phyloP scores from a whole-genome alignment of 2,888 invertebrate genomes.

The Amblyteles armatorius region DNA sequence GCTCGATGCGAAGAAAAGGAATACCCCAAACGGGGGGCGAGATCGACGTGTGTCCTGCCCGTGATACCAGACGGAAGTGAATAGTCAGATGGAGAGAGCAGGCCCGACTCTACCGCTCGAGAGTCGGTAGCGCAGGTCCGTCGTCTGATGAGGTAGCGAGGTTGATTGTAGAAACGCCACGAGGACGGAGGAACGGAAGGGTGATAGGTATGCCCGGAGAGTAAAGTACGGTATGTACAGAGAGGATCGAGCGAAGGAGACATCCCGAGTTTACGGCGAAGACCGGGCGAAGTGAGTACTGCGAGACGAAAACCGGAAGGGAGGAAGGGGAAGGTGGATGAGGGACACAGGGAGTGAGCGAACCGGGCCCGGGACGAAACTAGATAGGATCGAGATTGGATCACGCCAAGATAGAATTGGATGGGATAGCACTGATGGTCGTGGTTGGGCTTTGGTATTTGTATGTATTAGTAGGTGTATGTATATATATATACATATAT shows the following conservation, averaged over 20 bases:
- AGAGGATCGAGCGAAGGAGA: conserved; percentile 38
- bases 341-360: conserved; percentile 56
- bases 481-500: conserved; percentile 46
- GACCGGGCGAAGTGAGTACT: conserved; percentile 18
- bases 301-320: conserved; percentile 21
- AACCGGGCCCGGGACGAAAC: conserved; percentile 61
- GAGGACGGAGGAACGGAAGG: conserved; percentile 11
- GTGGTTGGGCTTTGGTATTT: conserved; percentile 43
- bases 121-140: background rate
- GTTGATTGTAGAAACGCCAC: conserved; percentile 48
- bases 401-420: conserved; percentile 77
- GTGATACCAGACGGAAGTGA: conserved; percentile 2
- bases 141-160: conserved; percentile 34
- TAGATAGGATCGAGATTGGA: conserved; percentile 77
- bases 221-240: conserved; percentile 19
- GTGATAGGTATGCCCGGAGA: background rate
- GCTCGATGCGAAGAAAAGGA: background rate
- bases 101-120: background rate
- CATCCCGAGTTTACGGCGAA: conserved; percentile 35
- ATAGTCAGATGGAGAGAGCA: conserved; percentile 26
- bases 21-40: background rate
- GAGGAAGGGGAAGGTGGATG: conserved; percentile 38
- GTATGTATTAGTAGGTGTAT: conserved; percentile 46
- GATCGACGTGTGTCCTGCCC: background rate
- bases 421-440: conserved; percentile 70